Percentiles rank a stretch among this genome's conserved stretches.
phyloP scores from a whole-genome alignment of 2,888 invertebrate species.

The Chrysina gloriosa region DNA sequence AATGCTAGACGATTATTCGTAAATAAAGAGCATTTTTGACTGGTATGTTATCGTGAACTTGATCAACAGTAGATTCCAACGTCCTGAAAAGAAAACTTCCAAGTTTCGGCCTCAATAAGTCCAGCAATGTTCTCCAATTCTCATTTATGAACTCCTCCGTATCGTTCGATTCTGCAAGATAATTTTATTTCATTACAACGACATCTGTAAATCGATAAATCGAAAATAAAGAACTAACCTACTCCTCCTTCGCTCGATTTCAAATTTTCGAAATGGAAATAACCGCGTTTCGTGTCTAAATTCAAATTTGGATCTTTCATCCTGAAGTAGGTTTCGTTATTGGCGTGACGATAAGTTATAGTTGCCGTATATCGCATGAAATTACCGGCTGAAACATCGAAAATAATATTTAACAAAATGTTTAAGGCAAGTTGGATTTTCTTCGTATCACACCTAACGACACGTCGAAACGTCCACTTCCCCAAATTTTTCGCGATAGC shows the following conservation, averaged over 20 bases:
- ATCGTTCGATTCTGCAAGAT: too few relatives aligned
- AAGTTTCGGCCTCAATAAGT: background rate
- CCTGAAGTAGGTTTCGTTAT: background rate
- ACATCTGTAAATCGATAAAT: background rate
- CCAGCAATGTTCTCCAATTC: background rate
- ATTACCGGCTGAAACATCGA: background rate
- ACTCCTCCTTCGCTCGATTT: background rate
- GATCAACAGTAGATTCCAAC: background rate
- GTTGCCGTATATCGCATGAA: background rate
- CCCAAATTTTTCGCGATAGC: background rate
- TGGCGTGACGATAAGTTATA: background rate
- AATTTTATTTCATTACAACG: too few relatives aligned
- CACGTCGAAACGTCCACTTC: background rate
- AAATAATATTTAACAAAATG: background rate
- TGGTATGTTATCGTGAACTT: too few relatives aligned
- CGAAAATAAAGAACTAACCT: background rate
- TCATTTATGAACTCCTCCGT: slow-evolving; percentile 25
- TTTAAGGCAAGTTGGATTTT: background rate
- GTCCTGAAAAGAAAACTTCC: background rate
- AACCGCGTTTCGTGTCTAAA: background rate
- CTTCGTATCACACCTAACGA: background rate
- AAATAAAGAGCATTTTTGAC: too few relatives aligned
- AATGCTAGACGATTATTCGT: too few relatives aligned
- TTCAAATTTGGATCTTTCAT: background rate
- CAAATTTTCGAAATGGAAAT: background rate